Conservation (phyloP, 2,797 vertebrate genomes). For the Malacoctenus gilli region DNA sequence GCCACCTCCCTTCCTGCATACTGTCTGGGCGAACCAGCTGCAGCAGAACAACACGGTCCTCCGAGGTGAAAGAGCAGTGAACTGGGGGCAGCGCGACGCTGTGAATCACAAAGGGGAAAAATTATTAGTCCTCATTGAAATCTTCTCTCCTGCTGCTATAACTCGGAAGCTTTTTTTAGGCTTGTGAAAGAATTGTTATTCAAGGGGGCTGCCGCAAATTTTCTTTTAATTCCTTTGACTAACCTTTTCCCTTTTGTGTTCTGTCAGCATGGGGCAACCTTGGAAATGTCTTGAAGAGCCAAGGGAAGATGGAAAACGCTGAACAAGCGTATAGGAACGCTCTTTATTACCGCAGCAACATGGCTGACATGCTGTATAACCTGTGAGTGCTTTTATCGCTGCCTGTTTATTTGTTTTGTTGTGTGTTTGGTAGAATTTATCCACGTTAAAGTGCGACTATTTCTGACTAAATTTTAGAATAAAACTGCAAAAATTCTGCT, state of each 20-base stretch:
- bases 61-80: constrained; percentile 21
- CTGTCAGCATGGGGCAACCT: constrained; percentile 98
- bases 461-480: too few relatives aligned
- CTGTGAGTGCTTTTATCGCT: constrained; percentile 87
- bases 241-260: constrained; percentile 68
- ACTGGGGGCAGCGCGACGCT: constrained; percentile 14
- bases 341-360: constrained; percentile 98
- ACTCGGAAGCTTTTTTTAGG: constrained; percentile 17
- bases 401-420: fast-evolving
- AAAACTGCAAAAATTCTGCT: too few relatives aligned
- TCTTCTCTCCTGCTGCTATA: constrained; percentile 19
- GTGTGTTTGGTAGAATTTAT: too few relatives aligned
- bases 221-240: constrained; percentile 30
- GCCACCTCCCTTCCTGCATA: constrained; percentile 21
- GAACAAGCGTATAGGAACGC: constrained; percentile 97
- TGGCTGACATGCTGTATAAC: constrained; percentile 99
- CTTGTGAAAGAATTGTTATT: not conserved
- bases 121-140: constrained; percentile 26
- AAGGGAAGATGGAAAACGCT: constrained; percentile 94
- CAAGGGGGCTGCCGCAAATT: not conserved
- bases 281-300: constrained; percentile 99
- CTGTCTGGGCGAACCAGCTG: constrained; percentile 26
- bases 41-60: constrained; percentile 27
- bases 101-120: constrained; percentile 37
- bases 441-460: too few relatives aligned